Evolutionary conservation across 1,140 invertebrate species (phyloP).

Genomic region (Pseudomyrmex sp.): DNA sequence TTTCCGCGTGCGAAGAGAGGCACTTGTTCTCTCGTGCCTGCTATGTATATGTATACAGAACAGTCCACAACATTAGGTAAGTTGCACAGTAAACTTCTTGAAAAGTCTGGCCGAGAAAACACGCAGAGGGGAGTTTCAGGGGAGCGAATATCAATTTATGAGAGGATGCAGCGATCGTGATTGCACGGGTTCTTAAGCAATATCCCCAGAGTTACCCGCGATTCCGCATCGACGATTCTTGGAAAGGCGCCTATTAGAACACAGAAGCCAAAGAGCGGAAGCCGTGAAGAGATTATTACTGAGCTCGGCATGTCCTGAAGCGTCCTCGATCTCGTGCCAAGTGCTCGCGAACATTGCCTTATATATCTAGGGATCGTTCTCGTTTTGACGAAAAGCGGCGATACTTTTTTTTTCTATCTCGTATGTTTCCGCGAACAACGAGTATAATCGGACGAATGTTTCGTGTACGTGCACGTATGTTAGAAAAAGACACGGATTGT

Average conservation of each 20-base stretch:
- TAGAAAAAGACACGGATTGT: background rate
- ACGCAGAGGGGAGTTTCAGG: background rate
- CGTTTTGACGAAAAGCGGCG: constrained; percentile 63
- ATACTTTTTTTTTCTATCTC: constrained; percentile 6
- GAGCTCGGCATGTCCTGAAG: constrained; percentile 52
- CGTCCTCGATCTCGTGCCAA: constrained; percentile 55
- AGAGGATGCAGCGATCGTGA: constrained; percentile 24
- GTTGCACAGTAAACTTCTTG: background rate
- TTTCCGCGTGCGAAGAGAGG: background rate
- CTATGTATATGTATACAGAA: background rate
- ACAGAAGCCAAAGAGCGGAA: constrained; percentile 63
- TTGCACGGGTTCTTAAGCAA: constrained; percentile 65
- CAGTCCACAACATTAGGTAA: background rate
- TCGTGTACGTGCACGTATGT: background rate
- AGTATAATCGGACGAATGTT: constrained; percentile 42
- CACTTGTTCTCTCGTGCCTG: background rate
- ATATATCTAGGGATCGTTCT: constrained; percentile 56
- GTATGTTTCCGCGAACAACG: constrained; percentile 44
- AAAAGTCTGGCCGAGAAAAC: background rate
- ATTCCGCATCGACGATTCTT: constrained; percentile 56
- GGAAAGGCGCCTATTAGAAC: constrained; percentile 61
- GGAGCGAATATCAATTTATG: constrained; percentile 26
- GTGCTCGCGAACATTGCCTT: constrained; percentile 63
- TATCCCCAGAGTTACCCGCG: constrained; percentile 52
- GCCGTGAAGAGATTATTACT: constrained; percentile 71